Evolutionary conservation across 2,888 invertebrate genomes (phyloP), one percentile per base, ranked within the genome.

Genomic region (Phytoseiulus persimilis): DNA sequence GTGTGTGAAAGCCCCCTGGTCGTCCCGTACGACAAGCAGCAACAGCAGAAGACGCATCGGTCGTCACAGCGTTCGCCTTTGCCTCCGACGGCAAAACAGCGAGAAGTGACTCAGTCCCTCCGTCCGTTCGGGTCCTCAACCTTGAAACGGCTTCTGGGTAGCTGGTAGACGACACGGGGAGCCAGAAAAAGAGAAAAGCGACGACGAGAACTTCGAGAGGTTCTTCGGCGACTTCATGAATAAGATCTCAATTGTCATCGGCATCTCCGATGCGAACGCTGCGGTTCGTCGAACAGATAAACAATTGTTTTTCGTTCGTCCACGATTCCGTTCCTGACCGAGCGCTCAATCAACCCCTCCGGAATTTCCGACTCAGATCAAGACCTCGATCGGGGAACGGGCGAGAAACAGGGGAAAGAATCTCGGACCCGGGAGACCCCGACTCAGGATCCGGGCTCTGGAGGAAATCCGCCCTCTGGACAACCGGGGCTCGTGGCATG

Each of bases 81-180:
- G 28, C 23, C 65, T 65, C 28, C 65, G 65, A 11, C 28, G 28
- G 65, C 65, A 23, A 65, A 28, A 65, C 65, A 65, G 18, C 65
- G 65, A 65, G 65, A 18, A 65, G 28, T 65, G 65, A 65, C 65
- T 65, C 65, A 65, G 5, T 65, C 65, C 65, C 9, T 65, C 65
- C 65, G 65, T 65, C 65, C 28, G 65, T 65, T 65, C 28, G 65
- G 65, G 65, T 65, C 65, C 65, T 65, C 28, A 65, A 65, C 65
- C 65, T 65, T 65, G 65, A 65, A 65, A 65, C 65, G 65, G 65
- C 65, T 65, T 65, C 65, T 65, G 65, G 65, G 65, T 65, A 65
- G 18, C 65, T 28, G 65, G 65, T 23, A 65, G 65, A 23, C 65
- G 65, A 65, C 65, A 65, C 65, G 28, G 23, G 65, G 14, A 65